Conservation (phyloP, 2,113 vertebrate species). For the Thalassoma bifasciatum region DNA sequence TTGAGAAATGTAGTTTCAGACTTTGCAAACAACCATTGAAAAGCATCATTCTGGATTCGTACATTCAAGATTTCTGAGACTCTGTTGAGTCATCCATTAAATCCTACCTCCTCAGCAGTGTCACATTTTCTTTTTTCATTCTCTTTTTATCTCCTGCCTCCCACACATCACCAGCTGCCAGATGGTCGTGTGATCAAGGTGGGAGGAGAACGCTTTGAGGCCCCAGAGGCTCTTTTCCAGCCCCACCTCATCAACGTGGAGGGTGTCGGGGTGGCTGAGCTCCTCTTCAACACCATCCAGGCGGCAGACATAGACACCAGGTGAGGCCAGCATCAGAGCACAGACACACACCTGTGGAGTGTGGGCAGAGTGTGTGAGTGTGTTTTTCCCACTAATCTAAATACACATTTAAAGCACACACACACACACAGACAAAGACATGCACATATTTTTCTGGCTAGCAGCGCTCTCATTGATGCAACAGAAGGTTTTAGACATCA, state of each 20-base stretch:
- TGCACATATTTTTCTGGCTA: background rate
- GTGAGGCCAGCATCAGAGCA: slow-evolving; percentile 70
- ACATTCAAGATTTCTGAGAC: slow-evolving; percentile 13
- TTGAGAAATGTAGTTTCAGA: slow-evolving; percentile 15
- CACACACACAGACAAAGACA: background rate
- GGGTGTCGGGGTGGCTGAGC: slow-evolving; percentile 96
- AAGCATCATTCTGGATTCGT: slow-evolving; percentile 2
- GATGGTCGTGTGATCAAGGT: slow-evolving; percentile 99
- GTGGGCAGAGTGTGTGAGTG: no score
- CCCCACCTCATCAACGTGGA: slow-evolving; percentile 99
- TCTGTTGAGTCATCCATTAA: slow-evolving; percentile 41
- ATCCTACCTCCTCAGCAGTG: slow-evolving; percentile 30
- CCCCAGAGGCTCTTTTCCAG: slow-evolving; percentile 97
- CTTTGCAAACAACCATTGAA: background rate
- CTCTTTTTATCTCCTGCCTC: slow-evolving; percentile 49
- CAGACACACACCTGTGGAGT: background rate
- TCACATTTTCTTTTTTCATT: slow-evolving; percentile 15
- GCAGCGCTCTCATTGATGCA: background rate
- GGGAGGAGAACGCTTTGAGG: slow-evolving; percentile 97
- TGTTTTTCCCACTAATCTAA: no score
- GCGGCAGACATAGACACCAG: slow-evolving; percentile 98
- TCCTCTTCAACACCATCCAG: slow-evolving; percentile 99
- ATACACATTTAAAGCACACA: background rate
- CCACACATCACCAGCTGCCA: slow-evolving; percentile 87
- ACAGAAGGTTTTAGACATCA: background rate